These are phyloP conservation scores for Temnothorax longispinosus DNA, from an alignment of 1,140 invertebrate species.

Conservation along the genomic window DNA sequence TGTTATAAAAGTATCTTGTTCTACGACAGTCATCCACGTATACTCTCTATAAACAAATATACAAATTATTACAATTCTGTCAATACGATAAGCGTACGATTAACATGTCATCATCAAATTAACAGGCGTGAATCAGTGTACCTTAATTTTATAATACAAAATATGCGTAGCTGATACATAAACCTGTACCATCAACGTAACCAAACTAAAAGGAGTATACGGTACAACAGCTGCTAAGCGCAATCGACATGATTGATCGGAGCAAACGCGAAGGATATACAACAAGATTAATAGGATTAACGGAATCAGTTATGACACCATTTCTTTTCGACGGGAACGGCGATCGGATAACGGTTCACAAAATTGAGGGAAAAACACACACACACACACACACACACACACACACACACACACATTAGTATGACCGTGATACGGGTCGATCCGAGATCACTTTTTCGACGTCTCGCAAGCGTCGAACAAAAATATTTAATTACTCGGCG, in stretches of 20 bases:
- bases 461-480: background rate
- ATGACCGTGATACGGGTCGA: background rate
- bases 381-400: background rate
- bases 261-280: background rate
- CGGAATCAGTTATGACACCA: conserved; percentile 11
- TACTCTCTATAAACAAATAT: background rate
- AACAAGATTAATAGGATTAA: background rate
- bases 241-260: background rate
- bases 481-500: background rate
- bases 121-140: background rate
- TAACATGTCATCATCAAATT: background rate
- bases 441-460: background rate
- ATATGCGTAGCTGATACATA: background rate
- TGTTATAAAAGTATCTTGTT: background rate
- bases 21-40: background rate
- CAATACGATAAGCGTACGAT: background rate
- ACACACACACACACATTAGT: background rate
- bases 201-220: background rate
- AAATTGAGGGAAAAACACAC: conserved; percentile 10
- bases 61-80: background rate
- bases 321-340: conserved; percentile 4
- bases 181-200: background rate
- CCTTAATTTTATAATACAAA: background rate
- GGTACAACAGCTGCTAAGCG: background rate
- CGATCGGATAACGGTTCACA: conserved; percentile 34